Base-by-base conservation (phyloP, 2,888 invertebrate genomes). In the Pammene fasciana region DNA sequence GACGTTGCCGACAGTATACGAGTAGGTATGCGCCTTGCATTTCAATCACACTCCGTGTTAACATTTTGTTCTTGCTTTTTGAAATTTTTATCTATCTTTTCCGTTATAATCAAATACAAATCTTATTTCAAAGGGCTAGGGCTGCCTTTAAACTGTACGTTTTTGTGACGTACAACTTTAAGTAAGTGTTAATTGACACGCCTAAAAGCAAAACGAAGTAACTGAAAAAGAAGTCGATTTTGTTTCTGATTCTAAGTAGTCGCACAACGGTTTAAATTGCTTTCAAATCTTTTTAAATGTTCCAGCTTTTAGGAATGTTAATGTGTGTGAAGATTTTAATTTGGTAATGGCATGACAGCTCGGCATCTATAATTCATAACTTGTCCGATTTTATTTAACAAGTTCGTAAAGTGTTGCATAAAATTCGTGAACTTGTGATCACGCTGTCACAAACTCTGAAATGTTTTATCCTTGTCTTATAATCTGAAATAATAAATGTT, bases 1-100 rank as follows among this genome's bases (percentile, higher is more conserved):
- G 26, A 26, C 26, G 26, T 26, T 26, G 26, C 26, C 26, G 26
- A 26, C 26, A 26, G 26, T 26, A 26, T 26, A 26, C 4, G 26
- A 38, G 0, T 38, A 3, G 26, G 4, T 26, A 11, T 16, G 10
- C 56, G 56, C 56, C 41, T 16, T 55, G 55, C 45, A 65, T 65
- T 45, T 55, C 14, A 65, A 65, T 46, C 36, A 64, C 26, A 16
- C 0, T 9, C 11, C 56, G 56, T 52, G 62, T 43, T 36, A 62
- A 62, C 26, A 18, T 54, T 60, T 18, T 18, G 14, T 38, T 8
- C 4, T 38, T 13, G 16, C 61, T 50, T 13, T 61, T 16, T 16
- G 16, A 38, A 14, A 14, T 9, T 4, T 26, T 57, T 57, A 57
- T n/a, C 45, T 59, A 14, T 10, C 43, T 41, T 7, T 41, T 57